phyloP scores from a whole-genome alignment of 2,888 invertebrate species.

The Eupithecia subfuscata region DNA sequence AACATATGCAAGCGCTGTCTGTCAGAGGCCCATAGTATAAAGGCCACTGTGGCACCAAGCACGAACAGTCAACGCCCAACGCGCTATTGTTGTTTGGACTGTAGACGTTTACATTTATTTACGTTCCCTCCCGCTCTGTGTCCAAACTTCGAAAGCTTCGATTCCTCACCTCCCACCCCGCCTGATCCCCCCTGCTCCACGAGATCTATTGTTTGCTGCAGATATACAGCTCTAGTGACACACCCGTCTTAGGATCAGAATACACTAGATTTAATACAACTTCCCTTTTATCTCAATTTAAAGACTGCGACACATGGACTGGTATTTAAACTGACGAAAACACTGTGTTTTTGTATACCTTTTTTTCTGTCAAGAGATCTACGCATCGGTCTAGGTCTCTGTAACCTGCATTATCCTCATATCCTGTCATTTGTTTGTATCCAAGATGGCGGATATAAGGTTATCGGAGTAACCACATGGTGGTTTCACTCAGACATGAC shows the following conservation, averaged over 20 bases:
- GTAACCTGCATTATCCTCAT: too few species aligned
- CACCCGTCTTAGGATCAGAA: slow-evolving; percentile 44
- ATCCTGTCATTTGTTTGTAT: too few species aligned
- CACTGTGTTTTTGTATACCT: background rate
- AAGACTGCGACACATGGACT: background rate
- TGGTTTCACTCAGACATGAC: too few species aligned
- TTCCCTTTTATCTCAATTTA: background rate
- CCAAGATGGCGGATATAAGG: too few species aligned
- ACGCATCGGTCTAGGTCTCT: background rate
- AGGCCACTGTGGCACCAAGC: background rate
- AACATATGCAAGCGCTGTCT: background rate
- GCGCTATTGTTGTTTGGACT: slow-evolving; percentile 44
- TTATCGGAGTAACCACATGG: too few species aligned
- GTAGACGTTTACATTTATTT: slow-evolving; percentile 59
- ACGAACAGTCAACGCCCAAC: background rate
- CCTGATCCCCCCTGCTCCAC: slow-evolving; percentile 39
- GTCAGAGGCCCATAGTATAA: background rate
- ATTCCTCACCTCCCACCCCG: slow-evolving; percentile 42
- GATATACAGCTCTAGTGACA: slow-evolving; percentile 46
- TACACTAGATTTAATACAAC: slow-evolving; percentile 1
- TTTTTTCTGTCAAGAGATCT: background rate
- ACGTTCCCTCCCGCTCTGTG: slow-evolving; percentile 48
- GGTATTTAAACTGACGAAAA: background rate
- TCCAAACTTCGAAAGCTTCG: slow-evolving; percentile 55
- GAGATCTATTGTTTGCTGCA: slow-evolving; percentile 52